Base-by-base conservation (phyloP, 2,888 invertebrate species). In the Leptinotarsa juncta region DNA sequence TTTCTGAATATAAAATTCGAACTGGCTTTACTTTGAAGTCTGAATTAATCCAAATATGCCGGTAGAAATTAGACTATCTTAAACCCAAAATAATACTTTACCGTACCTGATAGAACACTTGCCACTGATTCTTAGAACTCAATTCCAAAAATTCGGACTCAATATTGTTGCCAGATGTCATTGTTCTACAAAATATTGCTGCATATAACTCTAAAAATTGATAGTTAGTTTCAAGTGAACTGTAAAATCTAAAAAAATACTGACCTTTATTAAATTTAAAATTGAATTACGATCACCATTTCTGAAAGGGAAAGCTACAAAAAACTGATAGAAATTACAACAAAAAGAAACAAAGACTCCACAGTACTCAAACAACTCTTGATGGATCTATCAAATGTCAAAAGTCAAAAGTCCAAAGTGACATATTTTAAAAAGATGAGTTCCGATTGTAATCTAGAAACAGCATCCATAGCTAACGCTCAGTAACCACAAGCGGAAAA, bases 91-190 rank as follows among this genome's bases (percentile, higher is more conserved):
- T 16, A 60, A n/a, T 48, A 42, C 15, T 7, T 15, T 78, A 78
- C 80, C 77, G 71, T 89, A 95, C 95, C 92, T 94, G 93, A 88
- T 92, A 95, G 79, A 93, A 88, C 80, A 90, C 87, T 78, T 91
- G 89, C 95, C 95, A 95, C 80, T 92, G 92, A 86, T 91, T 91
- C 84, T 90, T 92, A 81, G 90, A 90, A 84, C 91, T 92, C 83
- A 95, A 91, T 85, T 93, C 92, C 83, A 90, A 89, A 89, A 93
- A 95, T 89, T 95, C 94, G 70, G 91, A 90, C 89, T 94, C 94
- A 80, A 95, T 89, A 85, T 89, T 90, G 85, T 89, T 89, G 78
- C 83, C 83, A 80, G 86, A 83, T 81, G 84, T 82, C 85, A 85
- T 85, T 80, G 79, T 84, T 75, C 70, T 74, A 79, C 73, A 62